Evolutionary conservation across 2,113 vertebrate genomes (phyloP), one percentile per base, ranked within the genome.

Genomic region (Gymnarchus niloticus): DNA sequence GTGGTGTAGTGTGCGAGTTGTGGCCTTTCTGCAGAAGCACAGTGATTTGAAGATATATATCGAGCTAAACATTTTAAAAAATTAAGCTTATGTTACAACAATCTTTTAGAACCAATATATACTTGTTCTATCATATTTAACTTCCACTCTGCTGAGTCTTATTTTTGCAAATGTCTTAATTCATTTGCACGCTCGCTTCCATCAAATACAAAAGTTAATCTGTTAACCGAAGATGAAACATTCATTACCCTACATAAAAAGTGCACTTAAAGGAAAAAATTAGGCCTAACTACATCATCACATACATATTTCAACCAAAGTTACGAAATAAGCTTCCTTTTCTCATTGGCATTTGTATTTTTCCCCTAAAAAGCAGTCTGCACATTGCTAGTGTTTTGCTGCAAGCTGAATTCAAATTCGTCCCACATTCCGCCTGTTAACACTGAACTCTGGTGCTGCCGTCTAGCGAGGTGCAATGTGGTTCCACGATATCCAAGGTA

Each of bases 261-360:
- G 93, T 94, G 93, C 94, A 95, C 94, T 95, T 94, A 86, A 88
- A 81, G n/a, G 4, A 14, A 41, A 83, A 37, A 17, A 8, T 3
- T 93, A 87, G 87, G 89, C 85, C 89, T 48, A 89, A 89, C 91
- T 90, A 92, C 92, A 88, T 86, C 88, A 86, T 14, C 84, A 90
- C 87, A 90, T 57, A 90, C 85, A 87, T 85, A 87, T 88, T n/a
- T 41, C 56, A 80, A 44, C 54, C 77, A 77, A 44, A 73, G n/a
- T 48, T 33, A 56, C 51, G 33, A 85, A 52, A 84, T 19, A 76
- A 51, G 49, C n/a, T 28, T 51, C 1, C 25, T 49, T 83, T 17
- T 6, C 41, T 41, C 10, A 37, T 23, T 52, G 7, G 17, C 25
- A 4, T 69, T 73, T 69, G n/a, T 25, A 46, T 51, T 84, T 14